Base-by-base conservation (phyloP, 2,888 invertebrate genomes). In the Melipona bicolor region DNA sequence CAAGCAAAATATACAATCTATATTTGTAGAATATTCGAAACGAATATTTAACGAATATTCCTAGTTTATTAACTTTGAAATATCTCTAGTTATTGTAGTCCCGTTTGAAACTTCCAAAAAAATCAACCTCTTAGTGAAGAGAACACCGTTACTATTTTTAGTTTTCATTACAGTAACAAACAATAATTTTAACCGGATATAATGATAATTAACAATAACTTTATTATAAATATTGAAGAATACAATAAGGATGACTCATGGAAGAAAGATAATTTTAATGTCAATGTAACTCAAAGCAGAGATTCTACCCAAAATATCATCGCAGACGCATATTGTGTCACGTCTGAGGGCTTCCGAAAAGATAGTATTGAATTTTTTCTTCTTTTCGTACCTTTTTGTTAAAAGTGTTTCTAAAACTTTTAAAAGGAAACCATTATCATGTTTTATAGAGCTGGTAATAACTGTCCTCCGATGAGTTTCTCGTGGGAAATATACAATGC, bases 401-500 rank as follows among this genome's bases (percentile, higher is more conserved):
- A 11, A n/a, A 13, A 64, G 2, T 36, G 21, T 15, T 56, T n/a
- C 56, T n/a, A 27, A 61, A 64, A 52, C 11, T 36, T 5, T 64
- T 64, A 5, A 52, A 24, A 64, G 11, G 24, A 17, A 13, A 24
- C 27, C 4, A 17, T 15, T 49, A 19, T 21, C 11, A 32, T n/a
- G 19, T 36, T 50, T 19, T 50, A 32, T 69, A 71, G 11, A 73
- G 54, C 27, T 24, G 65, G 36, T 36, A 64, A 65, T 36, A 32
- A 54, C 54, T 36, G 62, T 67, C 70, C 43, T 52, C 32, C 54
- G n/a, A 32, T 56, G 24, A 56, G 24, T 67, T 21, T 32, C 49
- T 59, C 59, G 56, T 64, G 68, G 65, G 69, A 81, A 81, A 73
- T 72, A 52, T 68, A 62, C 77, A 56, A 70, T 36, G 56, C 52